phyloP scores from a whole-genome alignment of 2,113 vertebrate species.

The Caretta caretta region DNA sequence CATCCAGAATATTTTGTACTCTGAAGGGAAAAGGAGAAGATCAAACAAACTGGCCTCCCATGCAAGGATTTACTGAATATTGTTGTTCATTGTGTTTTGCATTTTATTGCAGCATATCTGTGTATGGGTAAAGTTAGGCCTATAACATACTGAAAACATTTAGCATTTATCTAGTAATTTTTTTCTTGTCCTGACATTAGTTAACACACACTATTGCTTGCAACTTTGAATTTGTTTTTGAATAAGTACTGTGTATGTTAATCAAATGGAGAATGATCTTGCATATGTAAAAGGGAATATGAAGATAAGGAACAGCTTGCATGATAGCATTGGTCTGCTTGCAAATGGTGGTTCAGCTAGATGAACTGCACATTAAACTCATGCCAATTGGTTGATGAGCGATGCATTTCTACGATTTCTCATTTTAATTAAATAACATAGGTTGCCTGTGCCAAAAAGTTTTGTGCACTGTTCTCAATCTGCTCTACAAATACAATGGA shows the following conservation, averaged over 20 bases:
- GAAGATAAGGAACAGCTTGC: background rate
- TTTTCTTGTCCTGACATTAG: background rate
- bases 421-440: background rate
- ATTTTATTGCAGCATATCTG: background rate
- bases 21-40: background rate
- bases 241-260: rapidly evolving
- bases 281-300: background rate
- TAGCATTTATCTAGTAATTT: background rate
- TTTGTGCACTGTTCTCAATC: background rate
- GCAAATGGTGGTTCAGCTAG: background rate
- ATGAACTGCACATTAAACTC: background rate
- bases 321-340: rapidly evolving
- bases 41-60: background rate
- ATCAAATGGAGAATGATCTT: background rate
- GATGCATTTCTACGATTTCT: background rate
- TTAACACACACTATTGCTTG: background rate
- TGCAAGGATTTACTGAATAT: background rate
- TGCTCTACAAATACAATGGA: background rate
- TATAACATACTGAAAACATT: rapidly evolving
- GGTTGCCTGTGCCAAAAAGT: background rate
- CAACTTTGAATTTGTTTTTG: background rate
- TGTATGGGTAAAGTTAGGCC: background rate
- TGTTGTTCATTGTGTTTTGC: background rate
- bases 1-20: slow-evolving; percentile 5
- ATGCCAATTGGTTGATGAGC: background rate